A percentile compares a stretch with the other conserved stretches of the same genome.
Evolutionary conservation across 2,888 invertebrate species (phyloP).

Genomic region (Nomada fabriciana): DNA sequence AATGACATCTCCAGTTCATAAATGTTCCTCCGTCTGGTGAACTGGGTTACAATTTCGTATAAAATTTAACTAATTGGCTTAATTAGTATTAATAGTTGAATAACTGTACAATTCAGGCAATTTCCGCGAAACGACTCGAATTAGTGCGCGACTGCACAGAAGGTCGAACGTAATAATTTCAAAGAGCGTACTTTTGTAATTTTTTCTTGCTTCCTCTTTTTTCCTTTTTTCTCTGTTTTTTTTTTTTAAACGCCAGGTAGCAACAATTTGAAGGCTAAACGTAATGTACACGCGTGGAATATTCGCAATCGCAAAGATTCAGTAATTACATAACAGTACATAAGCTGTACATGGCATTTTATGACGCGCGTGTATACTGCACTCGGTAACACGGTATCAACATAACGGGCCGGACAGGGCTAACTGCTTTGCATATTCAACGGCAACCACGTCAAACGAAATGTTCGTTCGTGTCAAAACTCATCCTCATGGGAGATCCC

Average conservation of each 20-base stretch:
- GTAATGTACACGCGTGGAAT: conserved; percentile 36
- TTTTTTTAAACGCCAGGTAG: not conserved
- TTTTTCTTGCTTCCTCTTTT: no score
- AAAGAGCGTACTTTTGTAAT: no score
- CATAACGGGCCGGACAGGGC: conserved; percentile 61
- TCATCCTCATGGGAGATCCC: conserved; percentile 4
- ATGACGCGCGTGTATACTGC: conserved; percentile 62
- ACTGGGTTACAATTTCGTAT: no score
- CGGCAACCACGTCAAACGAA: conserved; percentile 52
- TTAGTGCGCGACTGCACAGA: not conserved
- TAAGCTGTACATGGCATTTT: conserved; percentile 52
- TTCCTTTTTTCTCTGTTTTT: not conserved
- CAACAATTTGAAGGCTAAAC: conserved; percentile 35
- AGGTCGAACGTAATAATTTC: no score
- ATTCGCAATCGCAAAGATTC: conserved; percentile 55
- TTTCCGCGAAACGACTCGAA: not conserved
- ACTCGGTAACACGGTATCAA: conserved; percentile 61
- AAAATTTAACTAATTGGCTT: no score
- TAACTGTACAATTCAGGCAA: no score
- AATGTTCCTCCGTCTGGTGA: no score
- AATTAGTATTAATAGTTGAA: no score
- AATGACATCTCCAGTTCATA: no score
- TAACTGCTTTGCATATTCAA: conserved; percentile 51
- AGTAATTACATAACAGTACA: conserved; percentile 64
- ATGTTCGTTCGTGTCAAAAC: conserved; percentile 42